Base-by-base conservation (phyloP, 2,113 vertebrate species). In the Columba janthina region DNA sequence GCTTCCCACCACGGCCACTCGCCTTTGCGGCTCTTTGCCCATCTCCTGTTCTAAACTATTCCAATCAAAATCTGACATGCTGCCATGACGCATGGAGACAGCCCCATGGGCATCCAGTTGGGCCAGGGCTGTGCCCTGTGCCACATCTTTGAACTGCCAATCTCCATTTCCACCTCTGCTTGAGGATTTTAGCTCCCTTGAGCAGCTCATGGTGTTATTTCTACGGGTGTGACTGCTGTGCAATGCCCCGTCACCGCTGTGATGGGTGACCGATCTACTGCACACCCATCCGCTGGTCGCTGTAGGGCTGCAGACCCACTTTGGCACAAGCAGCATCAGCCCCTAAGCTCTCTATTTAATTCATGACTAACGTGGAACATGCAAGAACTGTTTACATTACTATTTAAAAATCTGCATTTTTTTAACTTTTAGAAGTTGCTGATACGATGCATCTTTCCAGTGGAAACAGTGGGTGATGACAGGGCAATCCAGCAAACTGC, bases 401-500 rank as follows among this genome's bases (percentile, higher is more conserved):
- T 84, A 32, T 80, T 93, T 91, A n/a, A 60, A 97, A 93, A 85
- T 20, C 62, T 25, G 61, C 62, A 6, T 60, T 56, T 85, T 90
- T 79, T 85, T 53, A 46, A 62, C 58, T 58, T 71, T 83, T 85
- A 56, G 48, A 95, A 96, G 89, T 91, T 87, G 78, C 93, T 97
- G 96, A 92, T 96, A 95, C 0, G 34, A 93, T 90, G 87, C 87
- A 95, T 96, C 90, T 96, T 96, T 93, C 34, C 70, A 82, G 53
- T 66, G 88, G 86, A 91, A 95, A 73, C 75, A 53, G 70, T n/a
- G 74, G 79, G 95, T 89, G 95, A 86, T 95, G 88, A 96, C 88
- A 94, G 64, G 89, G 90, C 93, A 92, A 90, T 96, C 71, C 90
- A 95, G 93, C 51, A 93, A 95, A 69, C 75, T 84, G 89, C 96